Conservation (phyloP, 2,113 vertebrate genomes). For the Theristicus caerulescens region DNA sequence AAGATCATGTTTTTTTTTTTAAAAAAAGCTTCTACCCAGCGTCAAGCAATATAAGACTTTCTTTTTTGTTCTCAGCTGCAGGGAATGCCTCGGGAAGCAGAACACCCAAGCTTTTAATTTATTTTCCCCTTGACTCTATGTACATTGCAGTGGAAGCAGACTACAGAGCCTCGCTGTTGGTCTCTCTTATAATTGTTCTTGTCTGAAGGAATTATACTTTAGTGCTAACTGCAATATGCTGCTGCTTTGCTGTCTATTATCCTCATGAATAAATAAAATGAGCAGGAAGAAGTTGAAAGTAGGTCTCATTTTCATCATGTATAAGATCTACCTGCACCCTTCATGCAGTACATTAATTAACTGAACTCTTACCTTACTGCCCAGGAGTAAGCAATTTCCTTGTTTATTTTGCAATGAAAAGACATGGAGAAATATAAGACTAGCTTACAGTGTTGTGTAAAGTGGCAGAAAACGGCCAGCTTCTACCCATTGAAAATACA, state of each 20-base stretch:
- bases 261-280: neutral
- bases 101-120: slow-evolving; percentile 13
- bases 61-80: neutral
- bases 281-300: neutral
- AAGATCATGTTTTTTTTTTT: neutral
- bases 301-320: neutral
- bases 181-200: neutral
- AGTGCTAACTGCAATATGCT: neutral
- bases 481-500: neutral
- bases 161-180: neutral
- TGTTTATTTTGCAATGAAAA: neutral
- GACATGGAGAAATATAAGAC: neutral
- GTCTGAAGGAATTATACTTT: neutral
- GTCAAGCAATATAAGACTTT: neutral
- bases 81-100: neutral
- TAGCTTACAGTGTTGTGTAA: neutral
- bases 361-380: neutral
- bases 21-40: neutral
- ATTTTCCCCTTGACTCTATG: neutral
- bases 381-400: neutral
- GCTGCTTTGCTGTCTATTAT: neutral
- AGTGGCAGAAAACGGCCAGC: neutral
- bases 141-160: neutral
- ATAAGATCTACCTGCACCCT: neutral
- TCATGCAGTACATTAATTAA: neutral